These are phyloP conservation scores for Argopecten irradians DNA, from an alignment of 1,140 invertebrate species.

Conservation along the genomic window DNA sequence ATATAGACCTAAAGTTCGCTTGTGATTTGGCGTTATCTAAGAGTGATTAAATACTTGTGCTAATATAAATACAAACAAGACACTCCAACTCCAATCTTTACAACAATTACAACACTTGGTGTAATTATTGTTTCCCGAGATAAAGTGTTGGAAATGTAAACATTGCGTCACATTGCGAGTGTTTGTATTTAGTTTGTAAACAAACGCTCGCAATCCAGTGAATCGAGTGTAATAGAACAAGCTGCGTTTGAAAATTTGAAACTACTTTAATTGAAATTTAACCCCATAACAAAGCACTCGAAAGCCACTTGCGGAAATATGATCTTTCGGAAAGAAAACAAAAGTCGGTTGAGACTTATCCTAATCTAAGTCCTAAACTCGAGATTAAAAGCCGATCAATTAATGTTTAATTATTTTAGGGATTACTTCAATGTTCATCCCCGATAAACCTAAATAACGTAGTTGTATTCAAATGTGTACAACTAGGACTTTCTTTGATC, in stretches of 20 bases:
- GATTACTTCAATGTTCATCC: not conserved
- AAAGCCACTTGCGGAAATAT: not conserved
- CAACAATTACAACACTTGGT: conserved; percentile 7
- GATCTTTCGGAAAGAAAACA: not conserved
- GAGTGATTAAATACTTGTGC: not conserved
- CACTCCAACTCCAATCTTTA: not conserved
- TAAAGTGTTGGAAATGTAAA: not conserved
- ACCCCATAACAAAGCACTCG: not conserved
- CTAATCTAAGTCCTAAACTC: not conserved
- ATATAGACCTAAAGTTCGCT: not conserved
- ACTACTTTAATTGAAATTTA: not conserved
- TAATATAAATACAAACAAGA: conserved; percentile 23
- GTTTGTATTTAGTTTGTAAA: not conserved
- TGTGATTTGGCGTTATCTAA: conserved; percentile 1
- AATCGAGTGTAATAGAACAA: not conserved
- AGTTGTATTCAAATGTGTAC: not conserved
- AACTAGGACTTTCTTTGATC: not conserved
- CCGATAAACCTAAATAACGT: not conserved
- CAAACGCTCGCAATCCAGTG: not conserved
- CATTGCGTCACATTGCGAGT: not conserved
- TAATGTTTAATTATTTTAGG: not conserved
- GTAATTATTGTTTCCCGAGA: not conserved
- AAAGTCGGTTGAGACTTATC: not conserved
- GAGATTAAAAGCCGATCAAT: not conserved
- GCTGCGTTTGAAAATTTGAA: not conserved